Evolutionary conservation across 1,140 invertebrate genomes (phyloP).

Genomic region (Eriosoma lanigerum): DNA sequence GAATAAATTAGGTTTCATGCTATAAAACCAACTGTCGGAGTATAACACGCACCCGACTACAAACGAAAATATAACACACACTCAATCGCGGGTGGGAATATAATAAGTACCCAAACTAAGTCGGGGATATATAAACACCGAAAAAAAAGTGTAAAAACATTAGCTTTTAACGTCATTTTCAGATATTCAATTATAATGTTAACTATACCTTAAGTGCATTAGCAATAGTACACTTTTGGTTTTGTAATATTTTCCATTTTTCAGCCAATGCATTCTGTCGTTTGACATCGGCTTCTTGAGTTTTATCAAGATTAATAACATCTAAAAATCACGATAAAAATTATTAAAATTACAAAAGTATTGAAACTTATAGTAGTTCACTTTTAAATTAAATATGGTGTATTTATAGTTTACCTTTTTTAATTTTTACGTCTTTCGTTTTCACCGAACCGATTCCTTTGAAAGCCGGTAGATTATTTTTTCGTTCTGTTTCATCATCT

Average conservation of each 20-base stretch:
- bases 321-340: neutral
- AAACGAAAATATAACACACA: no score
- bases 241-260: constrained; percentile 41
- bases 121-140: no score
- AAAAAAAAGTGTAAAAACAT: no score
- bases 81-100: no score
- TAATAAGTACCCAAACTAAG: no score
- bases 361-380: no score
- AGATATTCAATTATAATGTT: no score
- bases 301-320: neutral
- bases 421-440: neutral
- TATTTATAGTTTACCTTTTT: neutral
- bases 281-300: constrained; percentile 15
- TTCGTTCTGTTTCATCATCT: neutral
- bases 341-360: neutral
- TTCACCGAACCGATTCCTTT: neutral
- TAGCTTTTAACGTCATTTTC: no score
- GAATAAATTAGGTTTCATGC: no score
- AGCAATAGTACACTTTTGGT: constrained; percentile 32
- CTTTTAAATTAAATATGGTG: neutral
- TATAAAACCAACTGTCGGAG: no score
- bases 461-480: neutral
- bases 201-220: constrained; percentile 43
- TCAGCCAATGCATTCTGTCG: constrained; percentile 41
- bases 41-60: no score